Conservation (phyloP, 2,797 vertebrate genomes). For the Podargus strigoides region DNA sequence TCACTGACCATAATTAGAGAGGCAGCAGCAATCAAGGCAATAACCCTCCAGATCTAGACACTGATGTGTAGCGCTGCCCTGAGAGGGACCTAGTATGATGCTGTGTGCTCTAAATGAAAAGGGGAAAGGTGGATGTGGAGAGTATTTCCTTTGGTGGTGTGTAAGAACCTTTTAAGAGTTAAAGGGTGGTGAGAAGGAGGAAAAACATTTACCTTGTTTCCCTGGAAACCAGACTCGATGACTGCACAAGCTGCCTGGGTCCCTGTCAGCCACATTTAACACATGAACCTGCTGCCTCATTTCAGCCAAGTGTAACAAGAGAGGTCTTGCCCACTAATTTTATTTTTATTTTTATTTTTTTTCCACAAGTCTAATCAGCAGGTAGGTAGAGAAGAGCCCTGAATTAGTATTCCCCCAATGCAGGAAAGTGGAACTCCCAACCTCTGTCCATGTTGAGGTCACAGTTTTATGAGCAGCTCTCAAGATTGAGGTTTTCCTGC, state of each 20-base stretch:
- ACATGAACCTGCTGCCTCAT: neutral
- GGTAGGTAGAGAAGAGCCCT: neutral
- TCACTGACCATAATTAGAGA: neutral
- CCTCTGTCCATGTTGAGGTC: neutral
- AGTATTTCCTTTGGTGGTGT: neutral
- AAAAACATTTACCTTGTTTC: slow-evolving; percentile 61
- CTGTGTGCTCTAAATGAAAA: neutral
- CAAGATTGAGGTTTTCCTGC: neutral
- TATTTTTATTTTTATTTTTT: neutral
- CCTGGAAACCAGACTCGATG: slow-evolving; percentile 46
- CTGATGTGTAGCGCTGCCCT: accelerated
- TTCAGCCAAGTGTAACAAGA: slow-evolving; percentile 7
- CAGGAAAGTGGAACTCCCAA: neutral
- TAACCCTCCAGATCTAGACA: accelerated
- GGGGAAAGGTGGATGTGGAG: too few relatives aligned
- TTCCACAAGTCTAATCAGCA: neutral
- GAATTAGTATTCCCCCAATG: neutral
- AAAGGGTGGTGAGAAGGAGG: neutral
- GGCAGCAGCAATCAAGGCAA: accelerated
- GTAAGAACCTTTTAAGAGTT: neutral
- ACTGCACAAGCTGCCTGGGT: slow-evolving; percentile 17
- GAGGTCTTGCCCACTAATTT: neutral
- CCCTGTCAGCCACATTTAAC: neutral
- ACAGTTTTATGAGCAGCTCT: neutral
- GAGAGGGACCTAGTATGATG: accelerated